Conservation (phyloP, 2,888 invertebrate species). For the Lymantria monacha region DNA sequence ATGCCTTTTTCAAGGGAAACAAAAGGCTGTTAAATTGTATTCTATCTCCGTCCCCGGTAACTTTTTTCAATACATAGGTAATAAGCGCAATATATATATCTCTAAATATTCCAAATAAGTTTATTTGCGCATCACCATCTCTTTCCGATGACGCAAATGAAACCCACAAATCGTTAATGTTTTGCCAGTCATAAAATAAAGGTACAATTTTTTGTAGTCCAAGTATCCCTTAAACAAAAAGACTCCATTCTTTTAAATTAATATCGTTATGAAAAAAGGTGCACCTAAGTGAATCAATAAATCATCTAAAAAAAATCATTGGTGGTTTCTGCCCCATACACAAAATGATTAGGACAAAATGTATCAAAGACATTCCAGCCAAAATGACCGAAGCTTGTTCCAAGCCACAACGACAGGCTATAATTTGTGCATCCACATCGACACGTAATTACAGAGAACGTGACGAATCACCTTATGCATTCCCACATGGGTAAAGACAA, state of each 20-base stretch:
- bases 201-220: slow-evolving; percentile 19
- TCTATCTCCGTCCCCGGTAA: too few species aligned
- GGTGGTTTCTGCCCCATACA: slow-evolving; percentile 30
- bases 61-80: too few species aligned
- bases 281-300: slow-evolving; percentile 36
- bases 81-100: too few species aligned
- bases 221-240: slow-evolving; percentile 17
- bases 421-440: slow-evolving; percentile 76
- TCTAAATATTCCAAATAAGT: too few species aligned
- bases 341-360: slow-evolving; percentile 48
- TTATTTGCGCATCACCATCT: neutral
- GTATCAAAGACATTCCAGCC: slow-evolving; percentile 51
- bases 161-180: slow-evolving; percentile 22
- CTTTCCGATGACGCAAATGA: slow-evolving; percentile 13
- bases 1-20: too few species aligned
- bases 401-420: slow-evolving; percentile 55
- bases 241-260: slow-evolving; percentile 20
- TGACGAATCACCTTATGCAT: slow-evolving; percentile 71
- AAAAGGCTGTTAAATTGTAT: too few species aligned
- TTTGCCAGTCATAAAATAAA: slow-evolving; percentile 35
- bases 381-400: slow-evolving; percentile 48
- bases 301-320: slow-evolving; percentile 33
- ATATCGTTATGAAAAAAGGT: slow-evolving; percentile 23
- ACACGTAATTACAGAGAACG: slow-evolving; percentile 70
- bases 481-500: slow-evolving; percentile 72